Evolutionary conservation across 2,797 vertebrate genomes (phyloP), one percentile per base, ranked within the genome.

Genomic region (Tiaroga cobitis): DNA sequence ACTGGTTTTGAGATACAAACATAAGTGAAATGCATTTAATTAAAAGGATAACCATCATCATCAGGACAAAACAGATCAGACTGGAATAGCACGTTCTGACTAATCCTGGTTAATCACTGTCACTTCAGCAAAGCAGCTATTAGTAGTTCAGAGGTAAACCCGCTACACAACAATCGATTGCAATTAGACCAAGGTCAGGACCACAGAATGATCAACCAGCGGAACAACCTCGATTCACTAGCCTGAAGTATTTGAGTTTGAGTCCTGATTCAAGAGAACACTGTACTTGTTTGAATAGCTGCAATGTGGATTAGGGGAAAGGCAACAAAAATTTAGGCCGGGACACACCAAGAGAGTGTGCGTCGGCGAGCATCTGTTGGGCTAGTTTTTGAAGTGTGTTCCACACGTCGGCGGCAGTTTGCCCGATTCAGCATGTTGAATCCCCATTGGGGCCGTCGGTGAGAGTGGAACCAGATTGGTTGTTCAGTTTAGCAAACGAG

Each of bases 111-210:
- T 83, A 61, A 79, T 79, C 83, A 78, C 61, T 61, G 65, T 84
- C 74, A 84, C 75, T 43, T 84, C 67, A 11, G 37, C 34, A 56
- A 70, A 84, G 49, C 90, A 89, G 83, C 77, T 49, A 84, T 67
- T 49, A 63, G 87, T 88, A 89, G 91, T 90, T 91, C 85, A 89
- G 92, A 85, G 88, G 70, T 89, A 87, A 81, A 77, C 89, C 89
- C 84, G 81, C 89, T 92, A 89, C 92, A 88, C 86, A 84, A 89
- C 90, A 90, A 93, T 93, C 91, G 90, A 93, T 91, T 88, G 87
- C 81, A 92, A 92, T 92, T 91, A 91, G 24, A n/a, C 77, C 37
- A 43, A 86, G 87, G 89, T 91, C 81, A 83, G 67, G 73, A 76
- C 86, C 72, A 8, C 34, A 54, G 49, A 90, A 83, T 18, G 56